A percentile compares a stretch with the other conserved stretches of the same genome.
Evolutionary conservation across 1,140 invertebrate genomes (phyloP).

Genomic region (Trichonephila clavata): DNA sequence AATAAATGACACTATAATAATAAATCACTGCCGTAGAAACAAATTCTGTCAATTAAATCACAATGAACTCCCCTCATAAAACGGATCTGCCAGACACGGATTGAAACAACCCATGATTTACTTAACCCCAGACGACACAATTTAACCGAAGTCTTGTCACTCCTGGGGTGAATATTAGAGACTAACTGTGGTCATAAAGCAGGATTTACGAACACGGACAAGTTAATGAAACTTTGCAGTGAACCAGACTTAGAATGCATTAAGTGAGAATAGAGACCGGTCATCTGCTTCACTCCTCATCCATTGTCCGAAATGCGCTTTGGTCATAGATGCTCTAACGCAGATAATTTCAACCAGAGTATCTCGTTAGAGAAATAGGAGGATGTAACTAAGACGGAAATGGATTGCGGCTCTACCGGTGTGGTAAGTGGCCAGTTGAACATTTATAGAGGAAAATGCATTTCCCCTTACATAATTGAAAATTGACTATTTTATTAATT

Average conservation of each 20-base stretch:
- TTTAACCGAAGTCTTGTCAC: slow-evolving; percentile 31
- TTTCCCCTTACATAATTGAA: not conserved
- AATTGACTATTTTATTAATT: not conserved
- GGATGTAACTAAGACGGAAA: slow-evolving; percentile 31
- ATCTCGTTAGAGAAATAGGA: slow-evolving; percentile 30
- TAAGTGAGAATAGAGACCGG: not conserved
- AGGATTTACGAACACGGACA: slow-evolving; percentile 28
- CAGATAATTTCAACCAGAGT: not conserved
- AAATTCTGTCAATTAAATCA: not conserved
- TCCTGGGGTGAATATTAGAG: slow-evolving; percentile 29
- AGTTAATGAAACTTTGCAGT: slow-evolving; percentile 50
- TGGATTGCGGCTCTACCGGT: not conserved
- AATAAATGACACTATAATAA: too few relatives aligned
- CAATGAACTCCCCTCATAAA: not conserved
- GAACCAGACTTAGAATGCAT: not conserved
- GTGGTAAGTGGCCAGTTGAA: not conserved
- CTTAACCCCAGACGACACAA: not conserved
- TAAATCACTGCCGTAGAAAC: not conserved
- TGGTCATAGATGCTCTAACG: not conserved
- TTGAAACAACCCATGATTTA: not conserved
- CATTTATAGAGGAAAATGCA: not conserved
- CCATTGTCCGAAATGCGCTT: slow-evolving; percentile 10
- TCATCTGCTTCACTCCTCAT: slow-evolving; percentile 30
- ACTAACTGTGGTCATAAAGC: slow-evolving; percentile 9
- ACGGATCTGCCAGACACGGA: not conserved